These are phyloP conservation scores for Otis tarda DNA, from an alignment of 2,113 vertebrate species.

Conservation along the genomic window DNA sequence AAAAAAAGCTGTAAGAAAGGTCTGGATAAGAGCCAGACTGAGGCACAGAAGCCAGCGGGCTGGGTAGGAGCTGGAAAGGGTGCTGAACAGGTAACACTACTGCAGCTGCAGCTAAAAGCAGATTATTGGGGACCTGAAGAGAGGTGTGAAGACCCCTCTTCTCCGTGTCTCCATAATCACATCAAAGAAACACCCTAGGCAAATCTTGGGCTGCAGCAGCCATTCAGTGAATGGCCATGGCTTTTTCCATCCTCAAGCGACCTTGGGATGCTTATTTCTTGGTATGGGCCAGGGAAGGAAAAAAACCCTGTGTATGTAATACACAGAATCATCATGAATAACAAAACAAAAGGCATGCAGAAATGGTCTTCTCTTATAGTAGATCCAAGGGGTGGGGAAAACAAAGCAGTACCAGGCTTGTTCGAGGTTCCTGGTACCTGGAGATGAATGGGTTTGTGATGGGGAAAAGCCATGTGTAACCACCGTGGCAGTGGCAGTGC, in stretches of 20 bases:
- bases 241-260: neutral
- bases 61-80: neutral
- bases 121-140: neutral
- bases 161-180: accelerated
- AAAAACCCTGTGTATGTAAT: neutral
- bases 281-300: too few relatives aligned
- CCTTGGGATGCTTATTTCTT: neutral
- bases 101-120: neutral
- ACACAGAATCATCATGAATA: neutral
- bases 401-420: neutral
- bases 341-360: neutral
- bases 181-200: neutral
- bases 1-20: neutral
- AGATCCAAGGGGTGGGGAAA: neutral
- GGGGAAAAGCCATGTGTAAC: neutral
- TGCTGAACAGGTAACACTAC: accelerated
- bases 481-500: neutral
- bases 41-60: neutral
- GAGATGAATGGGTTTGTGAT: neutral
- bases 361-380: neutral
- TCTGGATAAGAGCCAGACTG: neutral
- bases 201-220: neutral
- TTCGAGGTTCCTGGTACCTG: neutral
- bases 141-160: too few relatives aligned
- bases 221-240: accelerated